A percentile compares a stretch with the other conserved stretches of the same genome.
Evolutionary conservation across 2,888 invertebrate genomes (phyloP).

Genomic region (Candidula unifasciata): DNA sequence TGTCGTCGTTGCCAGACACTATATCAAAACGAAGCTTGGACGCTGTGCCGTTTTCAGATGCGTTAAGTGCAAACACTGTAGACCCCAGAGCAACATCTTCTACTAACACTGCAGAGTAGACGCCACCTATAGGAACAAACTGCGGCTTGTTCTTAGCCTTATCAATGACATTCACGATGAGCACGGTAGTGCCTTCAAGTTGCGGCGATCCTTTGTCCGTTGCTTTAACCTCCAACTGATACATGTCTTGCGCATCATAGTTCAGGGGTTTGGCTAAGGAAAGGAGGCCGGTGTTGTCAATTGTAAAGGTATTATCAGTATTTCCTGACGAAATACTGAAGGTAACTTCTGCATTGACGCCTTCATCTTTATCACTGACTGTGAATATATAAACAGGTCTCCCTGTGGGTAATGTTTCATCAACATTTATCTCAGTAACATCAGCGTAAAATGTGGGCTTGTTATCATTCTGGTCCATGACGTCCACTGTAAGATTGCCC

Average conservation of each 20-base stretch:
- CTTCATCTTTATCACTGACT: slow-evolving; percentile 60
- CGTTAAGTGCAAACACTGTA: slow-evolving; percentile 88
- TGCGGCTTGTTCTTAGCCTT: slow-evolving; percentile 56
- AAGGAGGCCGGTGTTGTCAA: slow-evolving; percentile 53
- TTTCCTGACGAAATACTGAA: slow-evolving; percentile 56
- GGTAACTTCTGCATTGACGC: slow-evolving; percentile 55
- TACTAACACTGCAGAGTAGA: slow-evolving; percentile 80
- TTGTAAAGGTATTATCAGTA: slow-evolving; percentile 51
- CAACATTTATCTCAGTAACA: slow-evolving; percentile 55
- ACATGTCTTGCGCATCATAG: slow-evolving; percentile 51
- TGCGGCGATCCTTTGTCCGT: slow-evolving; percentile 55
- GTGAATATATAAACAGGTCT: slow-evolving; percentile 44
- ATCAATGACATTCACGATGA: slow-evolving; percentile 52
- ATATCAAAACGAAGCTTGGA: slow-evolving; percentile 92
- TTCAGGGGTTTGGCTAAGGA: slow-evolving; percentile 52
- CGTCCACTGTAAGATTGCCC: slow-evolving; percentile 53
- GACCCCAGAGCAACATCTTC: slow-evolving; percentile 93
- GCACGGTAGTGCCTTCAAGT: slow-evolving; percentile 55
- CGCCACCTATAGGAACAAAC: slow-evolving; percentile 57
- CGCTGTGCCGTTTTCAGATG: slow-evolving; percentile 92
- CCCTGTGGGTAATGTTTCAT: slow-evolving; percentile 47
- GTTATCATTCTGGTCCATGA: slow-evolving; percentile 64
- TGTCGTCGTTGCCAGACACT: slow-evolving; percentile 85
- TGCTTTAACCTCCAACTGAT: slow-evolving; percentile 57
- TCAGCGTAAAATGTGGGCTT: slow-evolving; percentile 58